These are phyloP conservation scores for Sericinus montela DNA, from an alignment of 2,888 invertebrate species.

Conservation along the genomic window DNA sequence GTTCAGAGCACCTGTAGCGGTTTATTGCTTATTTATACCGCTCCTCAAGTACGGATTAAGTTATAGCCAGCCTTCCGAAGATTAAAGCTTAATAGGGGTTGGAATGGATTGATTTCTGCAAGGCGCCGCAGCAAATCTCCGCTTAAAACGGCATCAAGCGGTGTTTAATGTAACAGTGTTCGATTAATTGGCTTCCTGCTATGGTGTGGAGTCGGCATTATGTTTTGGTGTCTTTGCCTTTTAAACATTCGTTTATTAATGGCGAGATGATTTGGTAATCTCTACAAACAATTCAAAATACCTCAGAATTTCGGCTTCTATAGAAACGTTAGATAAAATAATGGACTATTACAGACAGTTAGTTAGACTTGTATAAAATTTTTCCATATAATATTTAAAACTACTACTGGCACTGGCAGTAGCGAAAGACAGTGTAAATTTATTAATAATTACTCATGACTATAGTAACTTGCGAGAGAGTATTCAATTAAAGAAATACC, in stretches of 20 bases:
- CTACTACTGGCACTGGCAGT: no score
- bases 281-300: no score
- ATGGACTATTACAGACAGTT: no score
- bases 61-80: slow-evolving; percentile 72
- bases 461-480: no score
- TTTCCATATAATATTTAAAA: no score
- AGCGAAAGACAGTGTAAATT: no score
- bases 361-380: no score
- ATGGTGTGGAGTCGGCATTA: slow-evolving; percentile 1
- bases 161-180: slow-evolving; percentile 27
- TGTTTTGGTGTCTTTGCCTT: not conserved
- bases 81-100: slow-evolving; percentile 73
- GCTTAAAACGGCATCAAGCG: slow-evolving; percentile 46
- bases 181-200: slow-evolving; percentile 39
- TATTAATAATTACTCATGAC: no score
- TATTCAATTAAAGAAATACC: no score
- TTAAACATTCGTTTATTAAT: not conserved
- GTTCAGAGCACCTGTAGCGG: slow-evolving; percentile 67
- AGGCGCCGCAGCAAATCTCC: slow-evolving; percentile 54
- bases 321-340: no score
- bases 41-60: slow-evolving; percentile 73
- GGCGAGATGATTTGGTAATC: not conserved
- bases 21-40: slow-evolving; percentile 76
- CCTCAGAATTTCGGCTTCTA: no score
- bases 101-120: slow-evolving; percentile 75